These are phyloP conservation scores for Drosophila hamatofila DNA, from an alignment of 2,888 invertebrate species.

Conservation along the genomic window DNA sequence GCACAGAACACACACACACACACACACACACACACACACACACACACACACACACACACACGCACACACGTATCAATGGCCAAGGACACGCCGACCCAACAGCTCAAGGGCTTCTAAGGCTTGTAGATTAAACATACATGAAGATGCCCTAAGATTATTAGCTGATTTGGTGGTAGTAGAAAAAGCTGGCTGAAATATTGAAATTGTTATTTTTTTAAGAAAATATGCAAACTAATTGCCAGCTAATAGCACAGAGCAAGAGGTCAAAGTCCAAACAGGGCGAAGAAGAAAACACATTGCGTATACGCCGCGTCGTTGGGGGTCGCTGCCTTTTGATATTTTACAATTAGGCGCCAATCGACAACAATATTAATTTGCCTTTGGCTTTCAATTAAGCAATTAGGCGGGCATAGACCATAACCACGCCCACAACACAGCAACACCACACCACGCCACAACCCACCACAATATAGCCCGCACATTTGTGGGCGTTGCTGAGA, in stretches of 20 bases:
- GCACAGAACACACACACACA: constrained; percentile 6
- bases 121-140: background rate
- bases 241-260: constrained; percentile 19
- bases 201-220: constrained; percentile 22
- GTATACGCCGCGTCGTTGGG: constrained; percentile 67
- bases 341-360: constrained; percentile 77
- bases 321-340: constrained; percentile 62
- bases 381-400: constrained; percentile 77
- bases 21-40: no score
- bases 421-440: constrained; percentile 20
- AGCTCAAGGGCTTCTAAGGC: constrained; percentile 46
- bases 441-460: no score
- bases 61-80: no score
- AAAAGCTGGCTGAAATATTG: constrained; percentile 7
- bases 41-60: no score
- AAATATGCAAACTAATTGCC: constrained; percentile 68
- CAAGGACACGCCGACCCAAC: constrained; percentile 34
- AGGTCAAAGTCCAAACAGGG: constrained; percentile 45
- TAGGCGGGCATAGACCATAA: constrained; percentile 41
- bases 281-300: constrained; percentile 50
- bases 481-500: constrained; percentile 37
- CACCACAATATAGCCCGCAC: constrained; percentile 15
- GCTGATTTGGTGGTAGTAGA: background rate
- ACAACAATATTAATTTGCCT: constrained; percentile 76
- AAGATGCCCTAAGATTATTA: background rate